phyloP scores from a whole-genome alignment of 2,888 invertebrate species.

The Ceraclea dissimilis region DNA sequence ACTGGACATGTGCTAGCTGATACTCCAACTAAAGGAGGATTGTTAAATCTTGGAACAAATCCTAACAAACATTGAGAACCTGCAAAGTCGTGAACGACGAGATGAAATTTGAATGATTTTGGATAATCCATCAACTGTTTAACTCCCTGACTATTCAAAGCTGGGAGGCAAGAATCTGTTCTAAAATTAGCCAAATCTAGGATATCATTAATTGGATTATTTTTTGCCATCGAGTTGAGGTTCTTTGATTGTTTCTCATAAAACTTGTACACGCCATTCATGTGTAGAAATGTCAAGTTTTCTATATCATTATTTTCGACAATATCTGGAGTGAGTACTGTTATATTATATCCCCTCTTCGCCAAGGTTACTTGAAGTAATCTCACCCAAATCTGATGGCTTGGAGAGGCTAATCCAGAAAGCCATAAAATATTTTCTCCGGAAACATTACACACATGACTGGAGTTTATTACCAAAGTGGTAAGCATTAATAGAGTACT shows the following conservation, averaged over 20 bases:
- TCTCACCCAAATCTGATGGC: slow-evolving; percentile 23
- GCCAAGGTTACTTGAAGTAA: slow-evolving; percentile 18
- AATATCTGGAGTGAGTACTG: slow-evolving; percentile 18
- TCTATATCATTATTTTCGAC: not conserved
- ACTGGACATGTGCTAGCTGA: slow-evolving; percentile 23
- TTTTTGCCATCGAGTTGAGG: slow-evolving; percentile 13
- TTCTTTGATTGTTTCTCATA: slow-evolving; percentile 5
- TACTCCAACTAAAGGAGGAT: slow-evolving; percentile 32
- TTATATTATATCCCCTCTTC: slow-evolving; percentile 20
- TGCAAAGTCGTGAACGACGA: slow-evolving; percentile 32
- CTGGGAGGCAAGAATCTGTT: slow-evolving; percentile 20
- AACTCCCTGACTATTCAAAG: slow-evolving; percentile 18
- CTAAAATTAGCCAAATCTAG: slow-evolving; percentile 19
- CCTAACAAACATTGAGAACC: slow-evolving; percentile 31
- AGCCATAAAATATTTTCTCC: slow-evolving; percentile 21
- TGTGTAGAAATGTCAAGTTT: slow-evolving; percentile 20
- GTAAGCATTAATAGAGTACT: not conserved
- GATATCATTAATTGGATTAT: slow-evolving; percentile 15
- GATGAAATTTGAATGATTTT: slow-evolving; percentile 31
- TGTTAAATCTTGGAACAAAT: slow-evolving; percentile 31
- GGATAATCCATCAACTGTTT: slow-evolving; percentile 29
- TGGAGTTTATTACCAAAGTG: not conserved
- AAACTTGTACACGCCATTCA: slow-evolving; percentile 21
- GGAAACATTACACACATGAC: too few relatives aligned
- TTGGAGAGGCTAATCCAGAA: slow-evolving; percentile 21